Base-by-base conservation (phyloP, 2,888 invertebrate species). In the Phasia obesa region DNA sequence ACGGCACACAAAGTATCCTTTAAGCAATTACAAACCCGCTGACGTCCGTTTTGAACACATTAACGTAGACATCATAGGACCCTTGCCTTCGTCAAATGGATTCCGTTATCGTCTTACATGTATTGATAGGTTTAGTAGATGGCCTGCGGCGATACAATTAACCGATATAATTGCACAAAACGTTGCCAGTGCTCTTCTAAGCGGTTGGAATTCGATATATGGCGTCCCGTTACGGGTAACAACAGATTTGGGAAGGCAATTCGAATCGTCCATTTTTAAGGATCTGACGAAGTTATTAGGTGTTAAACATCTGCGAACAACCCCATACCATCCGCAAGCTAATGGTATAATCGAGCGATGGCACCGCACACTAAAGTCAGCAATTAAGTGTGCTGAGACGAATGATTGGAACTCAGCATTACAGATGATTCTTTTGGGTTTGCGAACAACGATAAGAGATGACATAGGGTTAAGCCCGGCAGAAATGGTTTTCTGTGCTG, bases 11-110 rank as follows among this genome's bases (percentile, higher is more conserved):
- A 47, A 47, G 19, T 5, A 19, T 5, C 9, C 47, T 2, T 6
- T 47, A 19, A 19, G 47, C 19, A 6, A 47, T 9, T 47, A 47
- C 19, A 47, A 5, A 6, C 19, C 19, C 7, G 47, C 2, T 7
- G 47, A 47, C 7, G 17, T 11, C 11, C 17, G 85, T 25, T 83
- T 92, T 84, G 79, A 85, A 4, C 90, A 91, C 76, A 86, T 92
- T 15, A 90, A 92, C 85, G 86, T 92, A 11, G 91, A 92, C 85
- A 85, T 92, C 4, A 64, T 84, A 3, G 80, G 42, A n/a, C 42
- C 42, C 3, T 42, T 42, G 59, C 4, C 62, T 80, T 19, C 31
- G 21, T 59, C 57, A 17, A 53, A 49, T 4, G 38, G 42, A n/a
- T 38, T 38, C 25, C 15, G 65, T 9, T 81, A 81, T 38, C 35